Conservation (phyloP, 2,888 invertebrate genomes). For the Lobophora halterata region DNA sequence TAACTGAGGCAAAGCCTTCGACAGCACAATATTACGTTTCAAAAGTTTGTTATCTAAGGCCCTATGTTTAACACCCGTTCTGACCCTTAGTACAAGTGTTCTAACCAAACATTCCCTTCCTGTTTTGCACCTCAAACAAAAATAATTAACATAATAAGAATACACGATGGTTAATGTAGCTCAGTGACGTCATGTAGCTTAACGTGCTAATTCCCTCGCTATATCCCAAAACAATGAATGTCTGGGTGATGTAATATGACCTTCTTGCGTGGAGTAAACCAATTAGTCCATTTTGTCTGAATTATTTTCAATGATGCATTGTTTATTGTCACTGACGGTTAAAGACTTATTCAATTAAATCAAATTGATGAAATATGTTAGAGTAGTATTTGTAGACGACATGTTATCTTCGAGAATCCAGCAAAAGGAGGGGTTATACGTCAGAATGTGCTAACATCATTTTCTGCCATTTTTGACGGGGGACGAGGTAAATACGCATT, state of each 20-base stretch:
- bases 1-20: background rate
- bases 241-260: slow-evolving; percentile 37
- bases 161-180: slow-evolving; percentile 9
- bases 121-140: too few relatives aligned
- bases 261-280: slow-evolving; percentile 29
- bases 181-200: slow-evolving; percentile 44
- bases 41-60: slow-evolving; percentile 1
- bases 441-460: too few relatives aligned
- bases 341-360: slow-evolving; percentile 7
- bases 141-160: slow-evolving; percentile 1
- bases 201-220: slow-evolving; percentile 55
- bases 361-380: slow-evolving; percentile 1
- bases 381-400: too few relatives aligned
- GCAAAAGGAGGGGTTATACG: too few relatives aligned
- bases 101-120: too few relatives aligned
- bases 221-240: slow-evolving; percentile 51
- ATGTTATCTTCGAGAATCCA: too few relatives aligned
- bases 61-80: background rate
- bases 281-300: slow-evolving; percentile 16
- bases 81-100: too few relatives aligned
- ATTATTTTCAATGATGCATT: slow-evolving; percentile 13
- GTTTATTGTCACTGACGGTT: slow-evolving; percentile 8
- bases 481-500: too few relatives aligned
- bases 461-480: too few relatives aligned
- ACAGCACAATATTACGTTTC: slow-evolving; percentile 1